These are phyloP conservation scores for Plemyria rubiginata DNA, from an alignment of 2,888 invertebrate species.

Conservation along the genomic window DNA sequence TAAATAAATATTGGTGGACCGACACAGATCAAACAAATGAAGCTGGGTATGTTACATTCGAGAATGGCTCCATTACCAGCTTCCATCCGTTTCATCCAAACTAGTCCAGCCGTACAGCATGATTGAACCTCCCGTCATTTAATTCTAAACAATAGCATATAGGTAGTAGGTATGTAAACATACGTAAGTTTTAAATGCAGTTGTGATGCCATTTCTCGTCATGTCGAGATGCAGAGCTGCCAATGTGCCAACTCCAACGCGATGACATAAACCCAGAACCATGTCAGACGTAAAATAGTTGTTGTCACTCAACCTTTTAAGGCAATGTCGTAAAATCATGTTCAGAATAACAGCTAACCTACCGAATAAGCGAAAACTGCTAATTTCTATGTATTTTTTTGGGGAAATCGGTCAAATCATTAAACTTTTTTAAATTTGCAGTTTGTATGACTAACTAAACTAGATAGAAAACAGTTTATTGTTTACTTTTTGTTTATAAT, in stretches of 20 bases:
- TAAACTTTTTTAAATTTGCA: background rate
- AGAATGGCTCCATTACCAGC: too few relatives aligned
- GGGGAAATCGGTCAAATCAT: conserved; percentile 7
- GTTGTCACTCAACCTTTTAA: conserved; percentile 18
- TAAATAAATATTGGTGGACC: too few relatives aligned
- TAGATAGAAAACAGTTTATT: too few relatives aligned
- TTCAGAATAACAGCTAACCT: conserved; percentile 6
- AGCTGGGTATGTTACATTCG: too few relatives aligned
- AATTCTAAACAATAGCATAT: background rate
- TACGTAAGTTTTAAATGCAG: conserved; percentile 3
- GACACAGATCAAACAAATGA: too few relatives aligned
- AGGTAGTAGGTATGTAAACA: background rate
- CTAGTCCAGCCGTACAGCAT: too few relatives aligned
- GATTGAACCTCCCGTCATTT: too few relatives aligned
- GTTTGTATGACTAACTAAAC: background rate
- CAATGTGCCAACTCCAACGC: conserved; percentile 22
- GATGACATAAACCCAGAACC: conserved; percentile 29
- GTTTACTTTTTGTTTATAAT: too few relatives aligned
- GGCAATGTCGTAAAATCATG: conserved; percentile 26
- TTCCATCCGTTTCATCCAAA: too few relatives aligned
- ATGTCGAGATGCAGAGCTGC: conserved; percentile 11
- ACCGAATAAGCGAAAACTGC: conserved; percentile 1
- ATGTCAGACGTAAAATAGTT: conserved; percentile 14
- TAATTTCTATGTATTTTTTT: conserved; percentile 7
- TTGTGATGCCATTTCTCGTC: conserved; percentile 15